phyloP scores from a whole-genome alignment of 2,888 invertebrate genomes.

The Dynastes maya region DNA sequence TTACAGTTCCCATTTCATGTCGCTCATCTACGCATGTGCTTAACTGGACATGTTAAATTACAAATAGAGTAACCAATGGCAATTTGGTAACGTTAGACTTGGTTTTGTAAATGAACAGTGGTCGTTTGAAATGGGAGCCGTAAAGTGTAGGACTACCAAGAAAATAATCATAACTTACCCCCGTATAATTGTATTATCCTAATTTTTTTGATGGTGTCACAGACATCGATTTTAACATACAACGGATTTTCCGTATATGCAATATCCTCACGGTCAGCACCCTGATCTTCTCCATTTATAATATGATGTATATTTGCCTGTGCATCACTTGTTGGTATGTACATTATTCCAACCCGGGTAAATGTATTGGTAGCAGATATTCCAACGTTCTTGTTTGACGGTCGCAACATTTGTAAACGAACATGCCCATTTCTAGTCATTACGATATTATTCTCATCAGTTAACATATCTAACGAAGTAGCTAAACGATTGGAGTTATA shows the following conservation, averaged over 20 bases:
- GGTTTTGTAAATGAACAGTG: too few relatives aligned
- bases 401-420: conserved; percentile 80
- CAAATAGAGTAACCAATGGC: too few relatives aligned
- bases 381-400: conserved; percentile 71
- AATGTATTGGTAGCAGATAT: conserved; percentile 93
- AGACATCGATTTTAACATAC: conserved; percentile 96
- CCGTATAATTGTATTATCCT: conserved; percentile 92
- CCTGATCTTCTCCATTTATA: conserved; percentile 95
- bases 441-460: conserved; percentile 75
- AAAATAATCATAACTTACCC: conserved; percentile 73
- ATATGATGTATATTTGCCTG: conserved; percentile 96
- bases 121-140: too few relatives aligned
- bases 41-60: too few relatives aligned
- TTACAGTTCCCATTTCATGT: too few relatives aligned
- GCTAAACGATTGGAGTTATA: conserved; percentile 53
- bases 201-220: conserved; percentile 97
- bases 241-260: conserved; percentile 88
- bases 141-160: background rate
- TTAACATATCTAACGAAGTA: conserved; percentile 57
- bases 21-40: too few relatives aligned
- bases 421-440: conserved; percentile 82
- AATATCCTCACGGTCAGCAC: conserved; percentile 89
- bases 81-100: too few relatives aligned
- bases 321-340: conserved; percentile 81
- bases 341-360: conserved; percentile 92